phyloP scores from a whole-genome alignment of 2,888 invertebrate genomes.

The Theristus sp. region DNA sequence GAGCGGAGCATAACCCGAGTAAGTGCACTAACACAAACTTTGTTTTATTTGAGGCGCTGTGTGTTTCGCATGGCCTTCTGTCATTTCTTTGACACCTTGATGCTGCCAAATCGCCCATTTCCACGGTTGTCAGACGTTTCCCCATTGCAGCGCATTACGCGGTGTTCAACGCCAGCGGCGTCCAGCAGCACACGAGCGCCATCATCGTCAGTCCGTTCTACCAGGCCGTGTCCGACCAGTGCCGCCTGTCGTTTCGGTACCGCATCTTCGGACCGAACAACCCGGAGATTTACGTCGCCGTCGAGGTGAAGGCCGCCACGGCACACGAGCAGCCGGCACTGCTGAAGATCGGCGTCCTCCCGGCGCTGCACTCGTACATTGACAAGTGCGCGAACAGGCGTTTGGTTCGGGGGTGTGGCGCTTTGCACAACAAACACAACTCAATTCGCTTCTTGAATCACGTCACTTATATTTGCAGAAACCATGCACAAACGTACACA shows the following conservation, averaged over 20 bases:
- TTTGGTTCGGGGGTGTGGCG: too few relatives aligned
- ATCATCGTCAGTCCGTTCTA: neutral
- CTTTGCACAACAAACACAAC: too few relatives aligned
- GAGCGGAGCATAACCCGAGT: too few relatives aligned
- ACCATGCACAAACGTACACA: too few relatives aligned
- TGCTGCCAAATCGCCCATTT: too few relatives aligned
- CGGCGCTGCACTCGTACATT: neutral
- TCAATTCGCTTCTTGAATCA: too few relatives aligned
- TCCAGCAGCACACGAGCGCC: neutral
- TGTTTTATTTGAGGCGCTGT: too few relatives aligned
- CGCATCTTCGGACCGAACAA: neutral
- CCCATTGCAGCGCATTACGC: neutral
- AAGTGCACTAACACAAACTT: too few relatives aligned
- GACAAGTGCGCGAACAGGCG: neutral
- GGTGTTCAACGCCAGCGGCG: neutral
- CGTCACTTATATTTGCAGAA: too few relatives aligned
- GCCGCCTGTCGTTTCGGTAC: neutral
- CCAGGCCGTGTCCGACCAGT: neutral
- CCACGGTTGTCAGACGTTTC: too few relatives aligned
- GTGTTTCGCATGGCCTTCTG: too few relatives aligned
- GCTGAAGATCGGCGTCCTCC: neutral
- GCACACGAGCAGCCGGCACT: neutral
- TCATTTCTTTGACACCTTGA: too few relatives aligned
- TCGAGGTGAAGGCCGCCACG: neutral
- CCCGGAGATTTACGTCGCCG: neutral